Conservation (phyloP, 2,113 vertebrate genomes). For the Amblyornis subalaris region DNA sequence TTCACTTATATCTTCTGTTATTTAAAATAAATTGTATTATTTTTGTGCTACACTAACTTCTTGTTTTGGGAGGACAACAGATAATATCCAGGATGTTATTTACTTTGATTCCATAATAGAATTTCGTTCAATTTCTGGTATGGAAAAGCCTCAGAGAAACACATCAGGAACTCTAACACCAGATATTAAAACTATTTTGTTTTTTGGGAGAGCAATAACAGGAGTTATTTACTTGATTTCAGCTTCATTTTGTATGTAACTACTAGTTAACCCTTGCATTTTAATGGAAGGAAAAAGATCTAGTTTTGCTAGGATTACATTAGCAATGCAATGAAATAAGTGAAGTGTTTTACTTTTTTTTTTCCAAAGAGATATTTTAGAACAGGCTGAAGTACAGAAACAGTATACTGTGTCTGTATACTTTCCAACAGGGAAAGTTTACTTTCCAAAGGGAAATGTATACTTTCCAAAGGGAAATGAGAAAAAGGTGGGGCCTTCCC, state of each 20-base stretch:
- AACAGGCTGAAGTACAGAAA: neutral
- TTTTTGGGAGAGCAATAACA: neutral
- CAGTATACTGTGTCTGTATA: neutral
- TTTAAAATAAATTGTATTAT: slow-evolving; percentile 28
- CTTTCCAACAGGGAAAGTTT: neutral
- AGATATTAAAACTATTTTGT: slow-evolving; percentile 19
- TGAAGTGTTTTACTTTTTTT: neutral
- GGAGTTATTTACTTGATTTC: slow-evolving; percentile 15
- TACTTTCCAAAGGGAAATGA: neutral
- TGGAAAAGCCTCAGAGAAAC: slow-evolving; percentile 44
- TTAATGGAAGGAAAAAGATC: neutral
- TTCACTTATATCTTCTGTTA: neutral
- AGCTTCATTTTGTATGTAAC: neutral
- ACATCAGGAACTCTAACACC: neutral
- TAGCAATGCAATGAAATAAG: neutral
- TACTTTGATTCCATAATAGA: slow-evolving; percentile 42
- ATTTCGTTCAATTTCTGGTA: slow-evolving; percentile 20
- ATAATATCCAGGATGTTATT: slow-evolving; percentile 32
- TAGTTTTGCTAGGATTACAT: neutral
- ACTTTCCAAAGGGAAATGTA: neutral
- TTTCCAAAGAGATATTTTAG: neutral
- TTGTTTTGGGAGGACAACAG: slow-evolving; percentile 6
- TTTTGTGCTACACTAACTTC: neutral
- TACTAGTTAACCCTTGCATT: neutral
- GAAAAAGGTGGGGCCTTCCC: neutral